Base-by-base conservation (phyloP, 2,113 vertebrate genomes). In the Balaeniceps rex region DNA sequence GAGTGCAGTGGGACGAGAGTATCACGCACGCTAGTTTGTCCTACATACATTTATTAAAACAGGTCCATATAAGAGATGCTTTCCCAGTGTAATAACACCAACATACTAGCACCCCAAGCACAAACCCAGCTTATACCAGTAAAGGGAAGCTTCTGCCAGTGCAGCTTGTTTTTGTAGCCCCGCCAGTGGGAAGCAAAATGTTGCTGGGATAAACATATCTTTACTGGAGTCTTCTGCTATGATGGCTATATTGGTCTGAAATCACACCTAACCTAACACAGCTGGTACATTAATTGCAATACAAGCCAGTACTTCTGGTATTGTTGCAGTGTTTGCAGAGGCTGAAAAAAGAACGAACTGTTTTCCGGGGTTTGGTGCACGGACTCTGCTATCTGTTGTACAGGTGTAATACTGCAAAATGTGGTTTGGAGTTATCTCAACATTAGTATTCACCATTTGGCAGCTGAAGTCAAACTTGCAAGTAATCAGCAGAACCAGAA, bases 401-500 rank as follows among this genome's bases (percentile, higher is more conserved):
- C 55, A 78, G 49, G 25, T 88, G 24, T 42, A 87, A 69, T 2
- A 16, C 52, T 3, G 6, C 55, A 83, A 90, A 75, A 91, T 11
- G 68, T 93, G 78, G 49, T 47, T 24, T 66, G 38, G 26, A 12
- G 3, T 82, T 93, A 94, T 70, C 94, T 94, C 71, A 29, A 15
- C 22, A 7, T 25, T 51, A 80, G 84, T 14, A 72, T 46, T 94
- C 52, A 72, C 63, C 90, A 84, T 77, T 8, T 83, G 85, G 68
- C 55, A 75, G 87, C 29, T 11, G 51, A 28, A 82, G 57, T 87
- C 42, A 38, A 82, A 94, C 57, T 86, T 69, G 55, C 17, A 92
- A 78, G 85, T 83, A 89, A 96, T 94, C 90, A 76, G 75, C 68
- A 74, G 42, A 63, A 90, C 91, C 95, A 97, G 93, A 87, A 92